These are phyloP conservation scores for Perccottus glenii DNA, from an alignment of 2,113 vertebrate species.

Conservation along the genomic window DNA sequence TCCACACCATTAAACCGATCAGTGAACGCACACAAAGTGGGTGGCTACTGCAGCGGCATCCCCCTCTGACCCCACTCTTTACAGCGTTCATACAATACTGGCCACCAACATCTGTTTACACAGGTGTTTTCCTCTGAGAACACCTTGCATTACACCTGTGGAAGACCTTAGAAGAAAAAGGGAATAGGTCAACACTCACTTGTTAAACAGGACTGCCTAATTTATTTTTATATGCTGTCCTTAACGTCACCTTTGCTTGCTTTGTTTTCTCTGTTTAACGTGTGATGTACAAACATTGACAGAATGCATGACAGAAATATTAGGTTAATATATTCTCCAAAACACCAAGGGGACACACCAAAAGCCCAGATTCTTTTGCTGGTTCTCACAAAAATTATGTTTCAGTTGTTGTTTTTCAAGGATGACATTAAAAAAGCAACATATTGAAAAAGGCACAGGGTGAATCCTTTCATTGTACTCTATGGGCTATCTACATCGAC, in stretches of 20 bases:
- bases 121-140: constrained; percentile 20
- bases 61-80: constrained; percentile 12
- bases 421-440: too few species aligned
- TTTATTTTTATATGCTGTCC: constrained; percentile 2
- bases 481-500: too few species aligned
- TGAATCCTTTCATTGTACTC: too few species aligned
- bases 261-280: background rate
- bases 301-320: too few species aligned
- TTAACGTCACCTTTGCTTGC: background rate
- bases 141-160: constrained; percentile 9
- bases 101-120: constrained; percentile 22
- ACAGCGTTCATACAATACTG: constrained; percentile 15
- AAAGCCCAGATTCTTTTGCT: too few species aligned
- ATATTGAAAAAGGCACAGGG: too few species aligned
- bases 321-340: too few species aligned
- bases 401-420: too few species aligned
- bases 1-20: constrained; percentile 54
- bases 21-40: constrained; percentile 54
- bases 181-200: background rate
- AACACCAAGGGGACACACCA: too few species aligned
- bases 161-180: background rate
- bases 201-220: background rate
- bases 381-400: too few species aligned
- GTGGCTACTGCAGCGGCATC: constrained; percentile 6
- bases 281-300: too few species aligned